A percentile compares a stretch with the other conserved stretches of the same genome.
Conservation (phyloP, 2,113 vertebrate species). For the Rhynchomys soricoides region DNA sequence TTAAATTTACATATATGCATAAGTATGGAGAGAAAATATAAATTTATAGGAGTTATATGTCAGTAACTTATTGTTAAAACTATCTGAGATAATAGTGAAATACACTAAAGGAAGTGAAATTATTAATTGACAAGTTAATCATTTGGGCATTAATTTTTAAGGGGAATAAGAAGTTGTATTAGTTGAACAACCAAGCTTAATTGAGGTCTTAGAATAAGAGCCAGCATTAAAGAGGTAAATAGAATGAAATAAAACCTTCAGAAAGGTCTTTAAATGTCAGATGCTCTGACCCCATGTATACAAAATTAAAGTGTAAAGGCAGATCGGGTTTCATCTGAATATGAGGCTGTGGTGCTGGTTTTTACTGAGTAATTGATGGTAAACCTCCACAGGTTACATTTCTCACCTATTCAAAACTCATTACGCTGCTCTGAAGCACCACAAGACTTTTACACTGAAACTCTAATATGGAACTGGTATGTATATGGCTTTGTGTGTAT, state of each 20-base stretch:
- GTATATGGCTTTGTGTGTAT: neutral
- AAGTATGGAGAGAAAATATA: conserved; percentile 1
- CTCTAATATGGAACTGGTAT: neutral
- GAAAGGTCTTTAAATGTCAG: neutral
- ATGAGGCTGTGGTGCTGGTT: neutral
- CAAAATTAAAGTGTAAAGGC: neutral
- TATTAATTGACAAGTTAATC: conserved; percentile 33
- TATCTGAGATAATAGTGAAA: conserved; percentile 23
- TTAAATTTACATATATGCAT: neutral
- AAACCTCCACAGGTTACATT: neutral
- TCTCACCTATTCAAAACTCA: neutral
- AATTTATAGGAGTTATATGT: neutral
- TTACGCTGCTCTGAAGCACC: neutral
- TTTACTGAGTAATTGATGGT: neutral
- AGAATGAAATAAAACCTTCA: neutral
- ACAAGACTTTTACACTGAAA: neutral
- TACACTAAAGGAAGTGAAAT: conserved; percentile 22
- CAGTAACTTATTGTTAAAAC: conserved; percentile 30
- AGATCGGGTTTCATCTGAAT: neutral
- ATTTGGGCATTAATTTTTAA: conserved; percentile 38
- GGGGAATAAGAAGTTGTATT: neutral
- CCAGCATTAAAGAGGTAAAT: neutral
- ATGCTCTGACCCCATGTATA: neutral
- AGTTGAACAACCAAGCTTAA: neutral
- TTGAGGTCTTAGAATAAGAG: neutral